Evolutionary conservation across 2,113 vertebrate species (phyloP).

Genomic region (Oceanites oceanicus): DNA sequence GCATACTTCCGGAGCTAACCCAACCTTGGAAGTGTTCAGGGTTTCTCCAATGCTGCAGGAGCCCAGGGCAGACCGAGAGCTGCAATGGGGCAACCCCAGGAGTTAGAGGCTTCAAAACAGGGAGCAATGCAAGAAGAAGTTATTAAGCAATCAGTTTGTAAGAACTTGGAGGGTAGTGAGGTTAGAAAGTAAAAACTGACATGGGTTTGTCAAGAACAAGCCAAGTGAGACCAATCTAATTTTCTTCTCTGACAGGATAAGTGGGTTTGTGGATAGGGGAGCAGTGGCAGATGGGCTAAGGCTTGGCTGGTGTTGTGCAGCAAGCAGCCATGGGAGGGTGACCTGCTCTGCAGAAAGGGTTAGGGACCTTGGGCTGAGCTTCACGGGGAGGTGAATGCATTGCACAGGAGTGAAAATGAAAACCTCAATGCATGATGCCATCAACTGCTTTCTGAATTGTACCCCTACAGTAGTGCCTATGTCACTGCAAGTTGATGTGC

Average conservation of each 20-base stretch:
- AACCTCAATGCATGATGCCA: fast-evolving
- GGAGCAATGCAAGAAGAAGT: not conserved
- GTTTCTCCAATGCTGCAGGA: not conserved
- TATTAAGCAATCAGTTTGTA: not conserved
- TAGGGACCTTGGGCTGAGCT: not conserved
- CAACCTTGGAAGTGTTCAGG: not conserved
- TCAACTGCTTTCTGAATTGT: not conserved
- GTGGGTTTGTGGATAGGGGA: not conserved
- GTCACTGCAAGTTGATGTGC: not conserved
- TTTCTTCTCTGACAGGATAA: not conserved
- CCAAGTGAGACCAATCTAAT: not conserved
- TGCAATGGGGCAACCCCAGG: not conserved
- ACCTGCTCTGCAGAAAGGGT: not conserved
- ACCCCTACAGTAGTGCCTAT: fast-evolving
- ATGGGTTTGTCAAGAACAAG: not conserved
- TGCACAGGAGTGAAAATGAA: not conserved
- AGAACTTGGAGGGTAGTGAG: not conserved
- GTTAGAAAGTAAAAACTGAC: not conserved
- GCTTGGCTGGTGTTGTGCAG: not conserved
- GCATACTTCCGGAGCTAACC: not conserved
- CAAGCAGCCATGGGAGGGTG: not conserved
- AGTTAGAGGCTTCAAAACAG: not conserved
- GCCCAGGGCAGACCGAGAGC: not conserved
- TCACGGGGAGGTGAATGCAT: not conserved
- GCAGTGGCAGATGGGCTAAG: not conserved